Percentiles rank a stretch among this genome's conserved stretches.
Evolutionary conservation across 1,140 invertebrate species (phyloP).

Genomic region (Papilio glaucus): DNA sequence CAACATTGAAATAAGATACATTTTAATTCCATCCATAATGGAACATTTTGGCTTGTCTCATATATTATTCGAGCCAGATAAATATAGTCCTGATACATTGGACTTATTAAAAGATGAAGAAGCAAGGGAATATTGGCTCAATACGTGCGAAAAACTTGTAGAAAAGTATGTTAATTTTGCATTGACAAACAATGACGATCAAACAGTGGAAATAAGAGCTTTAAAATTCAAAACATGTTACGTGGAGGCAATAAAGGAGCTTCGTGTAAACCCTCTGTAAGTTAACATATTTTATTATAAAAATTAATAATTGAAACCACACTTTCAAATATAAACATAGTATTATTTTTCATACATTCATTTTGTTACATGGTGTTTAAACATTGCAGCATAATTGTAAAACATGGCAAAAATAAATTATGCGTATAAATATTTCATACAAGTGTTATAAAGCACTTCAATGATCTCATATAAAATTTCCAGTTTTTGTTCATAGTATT

Average conservation of each 20-base stretch:
- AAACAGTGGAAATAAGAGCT: conserved; percentile 90
- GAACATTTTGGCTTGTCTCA: conserved; percentile 78
- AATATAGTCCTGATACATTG: conserved; percentile 94
- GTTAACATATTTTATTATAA: conserved; percentile 57
- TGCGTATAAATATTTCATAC: too few relatives aligned
- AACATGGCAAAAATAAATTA: too few relatives aligned
- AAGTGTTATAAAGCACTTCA: too few relatives aligned
- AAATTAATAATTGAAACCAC: too few relatives aligned
- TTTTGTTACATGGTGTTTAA: too few relatives aligned
- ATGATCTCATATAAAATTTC: too few relatives aligned
- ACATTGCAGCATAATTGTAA: too few relatives aligned
- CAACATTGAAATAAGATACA: conserved; percentile 38
- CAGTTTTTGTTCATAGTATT: too few relatives aligned
- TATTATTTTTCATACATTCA: too few relatives aligned
- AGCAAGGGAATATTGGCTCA: conserved; percentile 96
- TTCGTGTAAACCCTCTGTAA: conserved; percentile 92
- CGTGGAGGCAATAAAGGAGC: conserved; percentile 90
- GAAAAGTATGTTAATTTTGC: conserved; percentile 90
- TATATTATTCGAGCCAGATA: conserved; percentile 76
- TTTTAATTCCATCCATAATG: conserved; percentile 56
- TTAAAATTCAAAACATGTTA: conserved; percentile 93
- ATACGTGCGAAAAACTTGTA: conserved; percentile 93
- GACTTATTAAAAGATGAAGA: conserved; percentile 93
- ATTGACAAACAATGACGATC: conserved; percentile 90
- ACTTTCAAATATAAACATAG: too few relatives aligned